These are phyloP conservation scores for Capricornis sumatraensis DNA, from an alignment of 2,113 vertebrate genomes.

Conservation along the genomic window DNA sequence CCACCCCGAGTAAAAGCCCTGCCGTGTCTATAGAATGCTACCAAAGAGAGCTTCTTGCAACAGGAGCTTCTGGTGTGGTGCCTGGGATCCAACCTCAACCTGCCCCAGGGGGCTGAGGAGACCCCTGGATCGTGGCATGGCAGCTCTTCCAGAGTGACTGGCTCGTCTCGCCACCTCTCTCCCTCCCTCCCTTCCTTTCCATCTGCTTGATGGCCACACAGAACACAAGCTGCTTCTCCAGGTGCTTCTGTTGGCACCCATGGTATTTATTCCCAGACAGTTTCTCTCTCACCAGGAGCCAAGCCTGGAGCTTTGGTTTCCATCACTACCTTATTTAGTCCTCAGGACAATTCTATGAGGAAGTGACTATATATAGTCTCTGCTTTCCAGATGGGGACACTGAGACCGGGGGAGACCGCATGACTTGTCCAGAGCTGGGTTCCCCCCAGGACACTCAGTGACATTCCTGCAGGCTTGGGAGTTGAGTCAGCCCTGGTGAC, in stretches of 20 bases:
- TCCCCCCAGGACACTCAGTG: neutral
- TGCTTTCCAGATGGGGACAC: neutral
- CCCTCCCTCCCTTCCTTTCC: neutral
- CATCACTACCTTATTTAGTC: neutral
- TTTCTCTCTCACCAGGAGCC: neutral
- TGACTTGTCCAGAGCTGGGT: neutral
- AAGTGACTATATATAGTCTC: neutral
- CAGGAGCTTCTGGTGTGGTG: neutral
- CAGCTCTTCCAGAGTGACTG: neutral
- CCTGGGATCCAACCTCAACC: neutral
- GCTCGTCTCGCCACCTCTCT: accelerated
- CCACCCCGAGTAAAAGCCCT: neutral
- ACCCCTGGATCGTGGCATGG: neutral
- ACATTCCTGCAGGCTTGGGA: neutral
- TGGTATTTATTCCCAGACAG: neutral
- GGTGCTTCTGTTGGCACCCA: neutral
- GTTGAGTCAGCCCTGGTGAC: neutral
- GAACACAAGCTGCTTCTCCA: neutral
- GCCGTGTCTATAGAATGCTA: neutral
- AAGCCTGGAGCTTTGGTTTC: neutral
- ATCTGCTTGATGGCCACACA: neutral
- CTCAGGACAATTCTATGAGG: neutral
- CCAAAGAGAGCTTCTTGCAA: neutral
- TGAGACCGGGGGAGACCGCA: neutral
- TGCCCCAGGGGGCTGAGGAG: neutral